Evolutionary conservation across 2,888 invertebrate genomes (phyloP), one percentile per base, ranked within the genome.

Genomic region (Neria commutata): DNA sequence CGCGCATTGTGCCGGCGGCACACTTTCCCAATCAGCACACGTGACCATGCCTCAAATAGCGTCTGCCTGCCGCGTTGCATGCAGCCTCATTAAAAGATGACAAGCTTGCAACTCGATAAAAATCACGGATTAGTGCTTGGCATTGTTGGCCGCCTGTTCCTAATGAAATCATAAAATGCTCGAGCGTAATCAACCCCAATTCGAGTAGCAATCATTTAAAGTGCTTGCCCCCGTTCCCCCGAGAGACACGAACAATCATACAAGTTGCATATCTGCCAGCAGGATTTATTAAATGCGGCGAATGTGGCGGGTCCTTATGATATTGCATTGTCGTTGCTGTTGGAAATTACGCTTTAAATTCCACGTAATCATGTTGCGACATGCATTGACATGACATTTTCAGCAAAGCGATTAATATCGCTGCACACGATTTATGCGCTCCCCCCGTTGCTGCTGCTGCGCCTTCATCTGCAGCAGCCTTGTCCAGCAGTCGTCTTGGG

Each of bases 321-420:
- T 16, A 8, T 25, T 47, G 25, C n/a, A 14, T 47, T 24, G 14
- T 10, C 33, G 8, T 10, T 33, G 14, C 33, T 10, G 6, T 33
- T 14, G 17, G 17, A 37, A 37, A 37, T 5, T 67, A 62, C 67
- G 66, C 56, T n/a, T n/a, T n/a, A n/a, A 59, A 68, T 67, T 68
- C 66, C 72, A 70, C 71, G 70, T 74, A 75, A 75, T 71, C 72
- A 73, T 73, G 72, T 76, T 75, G 67, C 74, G 73, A 73, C 75
- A 75, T 68, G 71, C 70, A 67, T 71, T 75, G 75, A 75, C 75
- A 75, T 71, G 73, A 71, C 67, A 74, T 71, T 74, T 75, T 70
- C 72, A 74, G 68, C 74, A 69, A 68, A 70, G 67, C 75, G 75
- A 75, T 76, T 76, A 75, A 76, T 75, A 75, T 75, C 76, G 71